Conservation (phyloP, 2,113 vertebrate genomes). For the Bufo bufo region DNA sequence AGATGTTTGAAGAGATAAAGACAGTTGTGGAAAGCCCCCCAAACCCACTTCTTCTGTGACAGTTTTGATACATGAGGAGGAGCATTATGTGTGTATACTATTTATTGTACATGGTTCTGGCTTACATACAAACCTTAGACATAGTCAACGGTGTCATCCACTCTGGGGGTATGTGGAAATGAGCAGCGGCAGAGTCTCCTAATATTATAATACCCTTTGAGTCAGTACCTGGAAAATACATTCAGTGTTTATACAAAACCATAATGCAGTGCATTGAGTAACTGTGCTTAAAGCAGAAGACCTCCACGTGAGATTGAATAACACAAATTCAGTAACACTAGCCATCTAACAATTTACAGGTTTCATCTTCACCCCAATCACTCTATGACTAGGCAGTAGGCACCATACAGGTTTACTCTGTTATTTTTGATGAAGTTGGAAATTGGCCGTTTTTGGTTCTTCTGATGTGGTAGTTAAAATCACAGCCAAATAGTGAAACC, state of each 20-base stretch:
- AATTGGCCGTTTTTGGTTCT: too few species aligned
- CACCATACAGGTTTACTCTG: too few species aligned
- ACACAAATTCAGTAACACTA: background rate
- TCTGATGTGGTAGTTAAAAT: too few species aligned
- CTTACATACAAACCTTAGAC: constrained; percentile 70
- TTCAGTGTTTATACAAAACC: background rate
- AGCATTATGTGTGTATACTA: background rate
- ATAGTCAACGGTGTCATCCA: constrained; percentile 73
- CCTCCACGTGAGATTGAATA: too few species aligned
- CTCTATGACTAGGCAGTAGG: too few species aligned
- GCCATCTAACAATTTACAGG: too few species aligned
- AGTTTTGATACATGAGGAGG: background rate
- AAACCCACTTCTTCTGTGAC: background rate
- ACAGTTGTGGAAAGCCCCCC: background rate
- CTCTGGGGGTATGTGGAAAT: constrained; percentile 76
- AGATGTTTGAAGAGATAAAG: background rate
- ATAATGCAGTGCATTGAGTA: background rate
- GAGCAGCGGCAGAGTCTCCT: constrained; percentile 76
- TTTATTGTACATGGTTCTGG: background rate
- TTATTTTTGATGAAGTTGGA: too few species aligned
- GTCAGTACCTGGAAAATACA: constrained; percentile 66
- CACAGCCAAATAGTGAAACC: too few species aligned
- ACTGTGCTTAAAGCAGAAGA: background rate
- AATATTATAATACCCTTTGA: constrained; percentile 73
- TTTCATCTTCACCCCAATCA: too few species aligned